Evolutionary conservation across 2,113 vertebrate genomes (phyloP), one percentile per base, ranked within the genome.

Genomic region (Anguilla japonica): DNA sequence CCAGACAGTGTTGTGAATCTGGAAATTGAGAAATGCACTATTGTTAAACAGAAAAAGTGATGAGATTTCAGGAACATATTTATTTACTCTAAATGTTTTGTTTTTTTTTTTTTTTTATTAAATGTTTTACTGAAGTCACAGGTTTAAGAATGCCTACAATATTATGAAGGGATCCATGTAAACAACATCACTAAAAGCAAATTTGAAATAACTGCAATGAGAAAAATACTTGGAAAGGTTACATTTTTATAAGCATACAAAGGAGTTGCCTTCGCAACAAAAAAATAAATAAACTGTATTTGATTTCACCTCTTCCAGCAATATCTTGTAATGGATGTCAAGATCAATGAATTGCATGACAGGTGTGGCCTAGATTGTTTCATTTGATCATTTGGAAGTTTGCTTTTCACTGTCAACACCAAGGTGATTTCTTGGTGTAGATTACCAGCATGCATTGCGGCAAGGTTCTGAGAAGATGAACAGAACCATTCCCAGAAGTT

Each of bases 341-440:
- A 75, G 71, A 75, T 75, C 71, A 75, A 75, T 75, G 71, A 75
- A 75, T 75, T 75, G 5, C 11, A 75, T 13, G n/a, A 34, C 71
- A 75, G 71, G 71, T 75, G 71, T 75, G 71, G 71, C 71, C 71
- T 75, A 75, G 71, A 75, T 75, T 75, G n/a, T 34, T 34, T 75
- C 71, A 75, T 75, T 75, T 75, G n/a, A 75, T 75, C 26, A 75
- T 75, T 75, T 75, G 26, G 4, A 29, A n/a, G n/a, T 75, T 29
- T 26, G 9, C 71, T 34, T 75, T 75, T 75, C 71, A 75, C 71
- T 34, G 71, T 75, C 71, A 75, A 75, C 71, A 75, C 71, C 3
- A 26, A 67, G 60, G 60, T 14, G 71, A 75, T 75, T 75, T 75
- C n/a, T 29, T 9, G 11, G n/a, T 6, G 26, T n/a, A 75, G 71